Base-by-base conservation (phyloP, 2,888 invertebrate species). In the Drosophila macrothrix region DNA sequence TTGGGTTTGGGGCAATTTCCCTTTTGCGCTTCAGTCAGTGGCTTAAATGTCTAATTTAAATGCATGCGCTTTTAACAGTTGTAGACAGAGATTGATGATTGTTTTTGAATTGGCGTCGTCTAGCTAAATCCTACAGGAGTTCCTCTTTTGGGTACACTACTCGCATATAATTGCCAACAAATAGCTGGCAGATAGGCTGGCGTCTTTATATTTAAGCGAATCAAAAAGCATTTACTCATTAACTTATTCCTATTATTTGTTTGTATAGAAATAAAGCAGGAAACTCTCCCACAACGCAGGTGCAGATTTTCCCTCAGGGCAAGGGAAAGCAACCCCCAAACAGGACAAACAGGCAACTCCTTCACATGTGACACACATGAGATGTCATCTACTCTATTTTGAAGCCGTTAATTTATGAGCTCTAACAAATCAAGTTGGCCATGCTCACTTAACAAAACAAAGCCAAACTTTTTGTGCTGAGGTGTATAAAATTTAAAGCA, bases 31-130 rank as follows among this genome's bases (percentile, higher is more conserved):
- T 43, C 64, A 67, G 62, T 22, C 63, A 66, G 74, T 84, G 78
- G 78, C 85, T 90, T 91, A 92, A 92, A 92, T 92, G 92, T 92
- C 90, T 92, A 92, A 92, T 92, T 92, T 92, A 92, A 91, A 92
- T 92, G 92, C 92, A 92, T 92, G 91, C 89, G 87, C 84, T 90
- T 87, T 91, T 88, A 88, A 90, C 86, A 88, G 86, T 72, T 72
- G 80, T 75, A 69, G 90, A 92, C 91, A 92, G 90, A 91, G 92
- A 91, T 91, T 91, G 92, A 92, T 91, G 91, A 91, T 88, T 82
- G 74, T 78, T 84, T 84, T 84, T 70, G 76, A 82, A 83, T 82
- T 84, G 82, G 68, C 73, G 74, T 22, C n/a, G 56, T 35, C 31
- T 63, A 29, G 46, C 49, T 16, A 43, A 22, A 29, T 29, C 19